Percentiles rank a stretch among this genome's conserved stretches.
These are phyloP conservation scores for Etheostoma cragini DNA, from an alignment of 2,113 vertebrate species.

Conservation along the genomic window DNA sequence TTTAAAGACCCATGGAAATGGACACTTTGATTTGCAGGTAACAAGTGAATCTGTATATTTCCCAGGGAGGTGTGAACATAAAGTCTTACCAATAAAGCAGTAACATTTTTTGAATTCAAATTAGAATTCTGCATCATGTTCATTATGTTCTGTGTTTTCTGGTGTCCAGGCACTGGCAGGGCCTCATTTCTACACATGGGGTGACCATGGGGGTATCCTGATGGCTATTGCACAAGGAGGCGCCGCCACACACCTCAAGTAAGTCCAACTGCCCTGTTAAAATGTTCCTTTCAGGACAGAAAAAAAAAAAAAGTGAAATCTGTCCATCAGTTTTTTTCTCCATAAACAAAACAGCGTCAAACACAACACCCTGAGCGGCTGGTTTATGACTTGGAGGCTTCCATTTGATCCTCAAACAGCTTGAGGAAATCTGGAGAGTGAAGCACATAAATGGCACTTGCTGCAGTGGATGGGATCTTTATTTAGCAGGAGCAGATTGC, in stretches of 20 bases:
- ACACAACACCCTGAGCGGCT: background rate
- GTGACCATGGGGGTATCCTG: slow-evolving; percentile 95
- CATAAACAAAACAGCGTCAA: background rate
- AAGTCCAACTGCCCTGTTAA: slow-evolving; percentile 66
- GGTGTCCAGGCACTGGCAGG: slow-evolving; percentile 90
- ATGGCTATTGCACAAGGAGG: slow-evolving; percentile 93
- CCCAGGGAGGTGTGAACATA: background rate
- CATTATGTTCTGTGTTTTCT: background rate
- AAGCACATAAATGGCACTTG: slow-evolving; percentile 2
- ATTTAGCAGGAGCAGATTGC: slow-evolving; percentile 38
- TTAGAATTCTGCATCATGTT: no score
- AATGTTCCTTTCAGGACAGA: background rate
- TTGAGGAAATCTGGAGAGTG: background rate
- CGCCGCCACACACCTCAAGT: slow-evolving; percentile 93
- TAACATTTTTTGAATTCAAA: background rate
- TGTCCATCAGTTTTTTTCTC: background rate
- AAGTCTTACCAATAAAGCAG: no score
- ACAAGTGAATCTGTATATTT: background rate
- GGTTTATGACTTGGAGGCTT: background rate
- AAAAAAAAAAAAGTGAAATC: background rate
- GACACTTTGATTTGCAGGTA: background rate
- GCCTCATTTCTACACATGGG: slow-evolving; percentile 97
- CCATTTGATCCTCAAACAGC: slow-evolving; percentile 7
- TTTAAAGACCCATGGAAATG: background rate
- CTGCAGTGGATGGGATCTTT: slow-evolving; percentile 15